Evolutionary conservation across 2,888 invertebrate species (phyloP).

Genomic region (Euphydryas editha): DNA sequence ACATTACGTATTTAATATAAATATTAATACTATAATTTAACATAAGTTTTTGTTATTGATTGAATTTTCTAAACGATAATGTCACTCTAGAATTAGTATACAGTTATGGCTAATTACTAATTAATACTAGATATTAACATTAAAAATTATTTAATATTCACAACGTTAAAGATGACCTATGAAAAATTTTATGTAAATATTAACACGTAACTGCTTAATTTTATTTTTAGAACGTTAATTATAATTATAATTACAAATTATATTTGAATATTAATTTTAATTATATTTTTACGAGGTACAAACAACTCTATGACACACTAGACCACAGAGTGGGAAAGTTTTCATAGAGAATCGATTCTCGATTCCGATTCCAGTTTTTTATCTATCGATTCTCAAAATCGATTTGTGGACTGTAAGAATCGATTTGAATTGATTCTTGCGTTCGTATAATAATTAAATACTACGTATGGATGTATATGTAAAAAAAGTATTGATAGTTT

Average conservation of each 20-base stretch:
- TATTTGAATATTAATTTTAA: neutral
- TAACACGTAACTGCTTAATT: neutral
- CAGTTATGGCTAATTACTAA: constrained; percentile 10
- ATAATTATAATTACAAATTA: constrained; percentile 10
- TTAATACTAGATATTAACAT: constrained; percentile 3
- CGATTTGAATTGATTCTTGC: no score
- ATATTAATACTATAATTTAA: neutral
- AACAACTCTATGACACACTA: no score
- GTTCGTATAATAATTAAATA: no score
- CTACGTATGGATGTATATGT: no score
- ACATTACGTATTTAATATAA: neutral
- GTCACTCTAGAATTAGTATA: neutral
- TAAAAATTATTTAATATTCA: constrained; percentile 2
- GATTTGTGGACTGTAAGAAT: no score
- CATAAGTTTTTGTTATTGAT: neutral
- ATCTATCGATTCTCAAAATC: no score
- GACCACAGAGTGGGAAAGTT: no score
- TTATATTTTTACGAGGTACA: no score
- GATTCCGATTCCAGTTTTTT: no score
- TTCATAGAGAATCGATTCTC: no score
- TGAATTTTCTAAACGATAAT: constrained; percentile 5
- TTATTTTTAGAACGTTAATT: neutral
- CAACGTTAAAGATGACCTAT: constrained; percentile 7
- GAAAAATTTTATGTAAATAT: constrained; percentile 9
- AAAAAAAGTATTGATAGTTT: no score